Conservation (phyloP, 1,140 invertebrate species). For the Neodiprion lecontei region DNA sequence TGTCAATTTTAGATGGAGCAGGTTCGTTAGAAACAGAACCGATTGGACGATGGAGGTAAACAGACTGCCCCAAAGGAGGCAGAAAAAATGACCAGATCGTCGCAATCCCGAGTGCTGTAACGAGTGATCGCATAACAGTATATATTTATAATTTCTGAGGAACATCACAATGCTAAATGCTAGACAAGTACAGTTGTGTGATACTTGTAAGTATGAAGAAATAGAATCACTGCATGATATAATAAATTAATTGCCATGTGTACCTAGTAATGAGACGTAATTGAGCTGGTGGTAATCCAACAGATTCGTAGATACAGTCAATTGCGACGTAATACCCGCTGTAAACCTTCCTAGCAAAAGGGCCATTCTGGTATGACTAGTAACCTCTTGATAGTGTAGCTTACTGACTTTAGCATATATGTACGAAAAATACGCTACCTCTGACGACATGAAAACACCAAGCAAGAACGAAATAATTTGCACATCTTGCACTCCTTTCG, state of each 20-base stretch:
- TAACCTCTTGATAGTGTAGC: slow-evolving; percentile 78
- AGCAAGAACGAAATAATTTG: slow-evolving; percentile 69
- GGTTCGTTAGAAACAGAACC: neutral
- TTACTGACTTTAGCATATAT: slow-evolving; percentile 90
- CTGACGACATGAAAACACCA: slow-evolving; percentile 85
- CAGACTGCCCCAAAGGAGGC: slow-evolving; percentile 76
- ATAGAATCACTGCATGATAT: too few relatives aligned
- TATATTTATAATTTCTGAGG: too few relatives aligned
- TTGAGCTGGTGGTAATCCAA: slow-evolving; percentile 74
- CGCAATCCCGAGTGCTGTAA: slow-evolving; percentile 73
- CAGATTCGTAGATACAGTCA: slow-evolving; percentile 67
- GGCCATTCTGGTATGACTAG: slow-evolving; percentile 77
- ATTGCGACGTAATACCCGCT: slow-evolving; percentile 71
- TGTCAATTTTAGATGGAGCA: neutral
- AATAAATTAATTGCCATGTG: too few relatives aligned
- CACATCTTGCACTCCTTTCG: slow-evolving; percentile 50
- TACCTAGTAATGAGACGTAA: slow-evolving; percentile 72
- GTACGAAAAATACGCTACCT: slow-evolving; percentile 92
- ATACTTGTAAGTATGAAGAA: too few relatives aligned
- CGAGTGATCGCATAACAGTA: slow-evolving; percentile 10
- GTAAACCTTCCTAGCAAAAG: slow-evolving; percentile 76
- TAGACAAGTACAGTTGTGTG: too few relatives aligned
- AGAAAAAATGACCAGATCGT: slow-evolving; percentile 78
- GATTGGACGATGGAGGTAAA: slow-evolving; percentile 76
- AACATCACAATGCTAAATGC: too few relatives aligned